Conservation (phyloP, 2,113 vertebrate species). For the Polypterus bichir region DNA sequence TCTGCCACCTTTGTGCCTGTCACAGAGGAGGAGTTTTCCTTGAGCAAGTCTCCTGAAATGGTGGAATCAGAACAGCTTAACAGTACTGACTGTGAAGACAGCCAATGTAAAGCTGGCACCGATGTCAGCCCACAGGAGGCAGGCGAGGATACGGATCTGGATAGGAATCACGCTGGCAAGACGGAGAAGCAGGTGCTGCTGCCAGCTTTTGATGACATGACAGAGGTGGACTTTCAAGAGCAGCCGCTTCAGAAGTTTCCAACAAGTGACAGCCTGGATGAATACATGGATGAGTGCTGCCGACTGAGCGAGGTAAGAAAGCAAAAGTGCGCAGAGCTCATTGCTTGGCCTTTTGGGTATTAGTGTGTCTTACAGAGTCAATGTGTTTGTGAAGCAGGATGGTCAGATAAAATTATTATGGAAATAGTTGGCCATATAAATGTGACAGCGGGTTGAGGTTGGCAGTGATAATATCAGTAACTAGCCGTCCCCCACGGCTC, state of each 20-base stretch:
- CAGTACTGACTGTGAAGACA: not conserved
- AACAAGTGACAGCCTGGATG: conserved; percentile 60
- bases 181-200: no score
- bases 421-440: no score
- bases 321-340: not conserved
- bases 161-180: no score
- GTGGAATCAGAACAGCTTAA: conserved; percentile 20
- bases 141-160: conserved; percentile 5
- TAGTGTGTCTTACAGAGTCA: no score
- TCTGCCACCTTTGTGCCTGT: conserved; percentile 34
- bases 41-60: conserved; percentile 29
- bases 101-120: conserved; percentile 12
- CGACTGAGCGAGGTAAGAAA: conserved; percentile 65
- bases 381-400: no score
- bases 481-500: no score
- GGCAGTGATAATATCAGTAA: no score
- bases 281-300: conserved; percentile 79
- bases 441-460: no score
- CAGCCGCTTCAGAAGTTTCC: conserved; percentile 43
- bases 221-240: conserved; percentile 26
- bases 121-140: conserved; percentile 10
- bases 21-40: conserved; percentile 28
- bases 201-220: conserved; percentile 24
- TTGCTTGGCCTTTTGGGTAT: no score
- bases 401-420: no score